Evolutionary conservation across 92 coral and sea anemone genomes (phyloP).

Genomic region (Epizoanthus rinbou): DNA sequence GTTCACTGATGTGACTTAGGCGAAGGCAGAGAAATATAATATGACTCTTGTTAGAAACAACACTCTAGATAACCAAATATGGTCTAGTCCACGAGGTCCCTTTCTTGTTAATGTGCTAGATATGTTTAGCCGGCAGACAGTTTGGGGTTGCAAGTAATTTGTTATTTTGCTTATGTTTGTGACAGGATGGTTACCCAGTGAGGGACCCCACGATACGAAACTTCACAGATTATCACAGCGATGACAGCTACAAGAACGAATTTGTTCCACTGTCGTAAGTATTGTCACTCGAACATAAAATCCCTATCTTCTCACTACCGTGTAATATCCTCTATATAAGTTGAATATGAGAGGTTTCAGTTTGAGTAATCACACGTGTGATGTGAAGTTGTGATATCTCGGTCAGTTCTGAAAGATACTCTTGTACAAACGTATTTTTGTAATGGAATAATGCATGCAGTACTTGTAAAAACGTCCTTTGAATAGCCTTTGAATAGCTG

Average conservation of each 20-base stretch:
- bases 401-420: background rate
- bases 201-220: slow-evolving; percentile 45
- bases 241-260: slow-evolving; percentile 84
- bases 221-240: slow-evolving; percentile 58
- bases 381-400: background rate
- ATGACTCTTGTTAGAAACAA: too few relatives aligned
- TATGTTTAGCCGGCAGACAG: background rate
- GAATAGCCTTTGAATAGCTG: too few relatives aligned
- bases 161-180: background rate
- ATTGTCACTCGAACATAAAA: too few relatives aligned
- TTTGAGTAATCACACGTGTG: background rate
- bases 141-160: background rate
- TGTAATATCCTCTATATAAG: background rate
- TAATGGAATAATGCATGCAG: too few relatives aligned
- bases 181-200: slow-evolving; percentile 52
- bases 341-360: background rate
- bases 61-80: too few relatives aligned
- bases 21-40: too few relatives aligned
- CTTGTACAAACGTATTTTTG: too few relatives aligned
- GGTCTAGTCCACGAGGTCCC: too few relatives aligned
- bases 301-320: too few relatives aligned
- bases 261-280: slow-evolving; percentile 96
- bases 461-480: too few relatives aligned
- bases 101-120: too few relatives aligned
- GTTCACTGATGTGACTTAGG: too few relatives aligned